These are phyloP conservation scores for Drosophila macrospina DNA, from an alignment of 2,888 invertebrate genomes.

Conservation along the genomic window DNA sequence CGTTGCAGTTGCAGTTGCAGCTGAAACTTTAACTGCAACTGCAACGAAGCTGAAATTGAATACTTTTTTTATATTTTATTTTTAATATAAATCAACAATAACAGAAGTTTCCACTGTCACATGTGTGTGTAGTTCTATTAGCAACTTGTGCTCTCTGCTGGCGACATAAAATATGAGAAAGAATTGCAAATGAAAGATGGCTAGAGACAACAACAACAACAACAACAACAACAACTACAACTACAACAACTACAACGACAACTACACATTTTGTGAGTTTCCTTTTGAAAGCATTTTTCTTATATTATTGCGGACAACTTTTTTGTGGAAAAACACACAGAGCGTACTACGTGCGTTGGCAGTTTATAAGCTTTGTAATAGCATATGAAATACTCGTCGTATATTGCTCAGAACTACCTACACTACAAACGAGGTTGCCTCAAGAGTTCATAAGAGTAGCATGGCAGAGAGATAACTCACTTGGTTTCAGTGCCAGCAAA, in stretches of 20 bases:
- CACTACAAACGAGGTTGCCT: conserved; percentile 5
- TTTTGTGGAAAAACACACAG: conserved; percentile 6
- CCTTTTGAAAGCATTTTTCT: conserved; percentile 52
- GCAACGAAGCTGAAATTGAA: background rate
- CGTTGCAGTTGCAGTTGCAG: background rate
- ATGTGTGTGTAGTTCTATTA: no score
- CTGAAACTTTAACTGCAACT: background rate
- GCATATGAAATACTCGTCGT: conserved; percentile 1
- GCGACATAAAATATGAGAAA: conserved; percentile 10
- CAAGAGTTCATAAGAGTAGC: background rate
- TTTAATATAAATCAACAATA: background rate
- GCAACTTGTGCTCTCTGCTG: conserved; percentile 3
- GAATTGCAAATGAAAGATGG: conserved; percentile 10
- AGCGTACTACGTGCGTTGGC: conserved; percentile 46
- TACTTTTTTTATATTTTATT: background rate
- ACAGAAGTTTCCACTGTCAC: background rate
- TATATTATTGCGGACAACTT: conserved; percentile 42
- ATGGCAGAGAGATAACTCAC: no score
- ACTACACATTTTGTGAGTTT: conserved; percentile 45
- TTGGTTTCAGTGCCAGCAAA: no score
- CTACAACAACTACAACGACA: no score
- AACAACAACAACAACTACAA: no score
- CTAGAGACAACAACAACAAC: background rate
- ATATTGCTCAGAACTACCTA: background rate
- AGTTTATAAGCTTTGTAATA: conserved; percentile 12